Percentiles rank a stretch among this genome's conserved stretches.
These are phyloP conservation scores for Myotis daubentonii DNA, from an alignment of 2,797 vertebrate species.

Conservation along the genomic window DNA sequence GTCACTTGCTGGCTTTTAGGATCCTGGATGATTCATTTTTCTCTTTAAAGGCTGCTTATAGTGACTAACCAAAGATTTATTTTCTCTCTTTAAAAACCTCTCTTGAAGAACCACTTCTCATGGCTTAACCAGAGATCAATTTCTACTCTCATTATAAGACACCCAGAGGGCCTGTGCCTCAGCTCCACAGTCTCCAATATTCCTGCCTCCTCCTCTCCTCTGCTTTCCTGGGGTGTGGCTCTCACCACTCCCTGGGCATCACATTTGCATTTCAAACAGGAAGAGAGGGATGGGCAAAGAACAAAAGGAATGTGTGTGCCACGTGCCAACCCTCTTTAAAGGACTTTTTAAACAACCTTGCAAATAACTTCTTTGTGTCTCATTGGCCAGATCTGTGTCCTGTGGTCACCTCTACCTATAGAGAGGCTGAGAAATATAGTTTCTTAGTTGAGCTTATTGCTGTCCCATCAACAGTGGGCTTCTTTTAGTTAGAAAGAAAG, in stretches of 20 bases:
- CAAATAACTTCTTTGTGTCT: background rate
- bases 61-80: background rate
- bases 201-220: background rate
- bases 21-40: constrained; percentile 25
- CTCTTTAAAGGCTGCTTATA: background rate
- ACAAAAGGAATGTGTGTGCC: background rate
- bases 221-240: background rate
- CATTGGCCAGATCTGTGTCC: background rate
- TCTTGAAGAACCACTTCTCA: background rate
- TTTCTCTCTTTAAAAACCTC: background rate
- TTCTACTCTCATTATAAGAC: background rate
- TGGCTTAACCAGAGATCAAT: background rate
- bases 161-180: background rate
- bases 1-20: background rate
- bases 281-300: background rate
- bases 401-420: background rate
- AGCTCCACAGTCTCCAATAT: background rate
- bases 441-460: background rate
- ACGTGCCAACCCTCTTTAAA: background rate
- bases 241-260: background rate
- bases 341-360: background rate
- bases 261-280: background rate
- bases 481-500: background rate
- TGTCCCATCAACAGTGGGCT: background rate
- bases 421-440: background rate